A percentile compares a stretch with the other conserved stretches of the same genome.
Evolutionary conservation across 2,113 vertebrate genomes (phyloP).

Genomic region (Mohoua ochrocephala): DNA sequence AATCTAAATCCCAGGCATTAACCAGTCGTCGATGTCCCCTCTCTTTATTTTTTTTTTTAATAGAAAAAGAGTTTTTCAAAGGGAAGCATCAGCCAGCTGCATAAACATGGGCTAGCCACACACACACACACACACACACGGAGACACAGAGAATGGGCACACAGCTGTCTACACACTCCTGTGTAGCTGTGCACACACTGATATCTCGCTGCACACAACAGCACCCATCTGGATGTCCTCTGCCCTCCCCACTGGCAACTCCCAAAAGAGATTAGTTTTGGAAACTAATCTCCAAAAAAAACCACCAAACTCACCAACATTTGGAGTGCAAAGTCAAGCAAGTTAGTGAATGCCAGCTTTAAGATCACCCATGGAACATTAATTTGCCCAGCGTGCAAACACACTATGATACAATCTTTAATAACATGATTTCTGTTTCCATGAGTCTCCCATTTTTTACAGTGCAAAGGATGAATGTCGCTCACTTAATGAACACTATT

Average conservation of each 20-base stretch:
- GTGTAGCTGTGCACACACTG: background rate
- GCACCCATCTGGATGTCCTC: background rate
- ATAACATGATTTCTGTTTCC: background rate
- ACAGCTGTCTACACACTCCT: background rate
- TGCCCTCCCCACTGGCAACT: background rate
- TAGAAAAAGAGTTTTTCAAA: background rate
- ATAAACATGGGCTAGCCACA: background rate
- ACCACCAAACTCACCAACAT: background rate
- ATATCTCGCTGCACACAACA: background rate
- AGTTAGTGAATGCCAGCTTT: background rate
- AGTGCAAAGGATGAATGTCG: background rate
- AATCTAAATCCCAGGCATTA: background rate
- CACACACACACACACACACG: background rate
- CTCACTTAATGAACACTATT: slow-evolving; percentile 25
- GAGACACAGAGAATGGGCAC: background rate
- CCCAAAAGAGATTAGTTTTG: background rate
- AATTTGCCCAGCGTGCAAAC: background rate
- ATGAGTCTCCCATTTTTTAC: background rate
- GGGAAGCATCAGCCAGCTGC: background rate
- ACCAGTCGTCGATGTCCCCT: background rate
- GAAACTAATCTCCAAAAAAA: background rate
- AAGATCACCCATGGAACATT: background rate
- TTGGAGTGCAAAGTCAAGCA: background rate
- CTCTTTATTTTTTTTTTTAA: background rate
- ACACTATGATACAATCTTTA: slow-evolving; percentile 16